Evolutionary conservation across 2,888 invertebrate genomes (phyloP).

Genomic region (Endomychus coccineus): DNA sequence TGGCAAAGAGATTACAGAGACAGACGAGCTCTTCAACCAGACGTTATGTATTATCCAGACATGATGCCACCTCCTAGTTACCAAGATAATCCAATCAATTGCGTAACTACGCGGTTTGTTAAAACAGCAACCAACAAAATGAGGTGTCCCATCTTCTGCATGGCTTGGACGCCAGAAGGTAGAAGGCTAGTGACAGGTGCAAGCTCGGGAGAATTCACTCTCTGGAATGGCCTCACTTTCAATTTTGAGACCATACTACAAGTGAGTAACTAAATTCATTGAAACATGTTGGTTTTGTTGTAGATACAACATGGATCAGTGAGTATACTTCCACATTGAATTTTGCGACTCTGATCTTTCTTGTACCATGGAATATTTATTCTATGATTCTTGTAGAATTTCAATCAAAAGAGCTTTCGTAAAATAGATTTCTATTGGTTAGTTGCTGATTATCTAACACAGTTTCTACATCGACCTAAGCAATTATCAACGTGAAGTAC

Average conservation of each 20-base stretch:
- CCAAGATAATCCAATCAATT: slow-evolving; percentile 92
- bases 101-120: slow-evolving; percentile 90
- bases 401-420: too few species aligned
- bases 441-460: too few species aligned
- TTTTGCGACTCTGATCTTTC: too few species aligned
- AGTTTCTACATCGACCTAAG: too few species aligned
- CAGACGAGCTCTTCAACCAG: slow-evolving; percentile 83
- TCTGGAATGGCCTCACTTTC: slow-evolving; percentile 99
- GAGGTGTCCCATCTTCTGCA: slow-evolving; percentile 97
- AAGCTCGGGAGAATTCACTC: slow-evolving; percentile 97
- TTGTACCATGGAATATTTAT: too few species aligned
- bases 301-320: too few species aligned
- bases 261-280: too few species aligned
- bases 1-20: slow-evolving; percentile 95
- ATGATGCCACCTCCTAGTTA: slow-evolving; percentile 91
- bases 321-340: too few species aligned
- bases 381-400: too few species aligned
- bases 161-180: slow-evolving; percentile 99
- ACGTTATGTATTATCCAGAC: slow-evolving; percentile 90
- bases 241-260: slow-evolving; percentile 99
- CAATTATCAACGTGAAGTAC: too few species aligned
- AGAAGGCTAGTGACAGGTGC: slow-evolving; percentile 96
- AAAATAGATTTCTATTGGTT: too few species aligned
- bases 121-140: slow-evolving; percentile 99
- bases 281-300: neutral